These are phyloP conservation scores for Arremon aurantiirostris DNA, from an alignment of 2,797 vertebrate species.

Conservation along the genomic window DNA sequence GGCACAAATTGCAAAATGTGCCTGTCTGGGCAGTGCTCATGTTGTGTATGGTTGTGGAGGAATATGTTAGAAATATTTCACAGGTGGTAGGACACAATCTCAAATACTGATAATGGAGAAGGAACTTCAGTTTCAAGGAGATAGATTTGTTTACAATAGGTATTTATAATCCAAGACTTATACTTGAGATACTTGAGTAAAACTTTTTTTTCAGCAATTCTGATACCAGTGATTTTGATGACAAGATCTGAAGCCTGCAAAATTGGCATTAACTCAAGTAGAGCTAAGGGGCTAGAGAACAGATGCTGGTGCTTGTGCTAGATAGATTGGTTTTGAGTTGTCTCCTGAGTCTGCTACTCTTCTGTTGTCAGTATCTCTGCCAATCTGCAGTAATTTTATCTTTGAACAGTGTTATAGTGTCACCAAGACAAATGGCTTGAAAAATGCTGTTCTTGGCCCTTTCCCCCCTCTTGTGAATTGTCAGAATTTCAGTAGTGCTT, in stretches of 20 bases:
- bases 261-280: not conserved
- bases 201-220: not conserved
- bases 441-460: not conserved
- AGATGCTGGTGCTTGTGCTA: not conserved
- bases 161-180: not conserved
- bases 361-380: not conserved
- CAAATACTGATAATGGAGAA: not conserved
- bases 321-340: not conserved
- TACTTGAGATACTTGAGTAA: not conserved
- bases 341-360: not conserved
- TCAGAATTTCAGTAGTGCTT: not conserved
- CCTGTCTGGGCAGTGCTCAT: accelerated
- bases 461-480: not conserved
- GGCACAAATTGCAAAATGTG: not conserved
- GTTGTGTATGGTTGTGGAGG: not conserved
- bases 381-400: not conserved
- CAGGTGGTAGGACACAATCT: not conserved
- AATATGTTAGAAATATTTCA: not conserved
- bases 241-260: not conserved
- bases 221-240: not conserved
- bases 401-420: not conserved
- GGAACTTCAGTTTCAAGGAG: not conserved
- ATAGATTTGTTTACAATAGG: not conserved
- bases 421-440: not conserved
- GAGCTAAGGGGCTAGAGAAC: not conserved